phyloP scores from a whole-genome alignment of 2,888 invertebrate genomes.

The Aphodius granarius region DNA sequence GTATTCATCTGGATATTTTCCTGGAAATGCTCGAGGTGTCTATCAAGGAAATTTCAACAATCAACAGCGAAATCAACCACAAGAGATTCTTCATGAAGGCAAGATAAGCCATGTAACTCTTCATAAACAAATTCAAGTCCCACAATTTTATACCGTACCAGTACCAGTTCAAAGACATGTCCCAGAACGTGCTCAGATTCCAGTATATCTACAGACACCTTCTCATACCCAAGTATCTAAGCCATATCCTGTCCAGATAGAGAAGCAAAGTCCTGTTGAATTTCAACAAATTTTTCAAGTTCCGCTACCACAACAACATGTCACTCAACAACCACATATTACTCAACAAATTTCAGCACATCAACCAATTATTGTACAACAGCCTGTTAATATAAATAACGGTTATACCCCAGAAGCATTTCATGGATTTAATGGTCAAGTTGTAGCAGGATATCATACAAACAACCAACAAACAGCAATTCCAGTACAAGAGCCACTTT shows the following conservation, averaged over 20 bases:
- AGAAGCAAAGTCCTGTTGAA: constrained; percentile 17
- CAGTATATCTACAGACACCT: constrained; percentile 19
- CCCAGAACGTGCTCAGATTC: constrained; percentile 11
- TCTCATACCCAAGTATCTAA: constrained; percentile 20
- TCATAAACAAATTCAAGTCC: constrained; percentile 17
- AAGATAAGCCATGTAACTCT: constrained; percentile 39
- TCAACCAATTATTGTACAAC: not conserved
- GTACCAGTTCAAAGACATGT: constrained; percentile 18
- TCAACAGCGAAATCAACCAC: not conserved
- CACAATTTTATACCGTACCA: constrained; percentile 16
- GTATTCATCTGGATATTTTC: not conserved
- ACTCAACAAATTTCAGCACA: not conserved
- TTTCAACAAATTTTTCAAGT: constrained; percentile 17
- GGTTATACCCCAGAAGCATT: not conserved
- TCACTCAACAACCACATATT: no score
- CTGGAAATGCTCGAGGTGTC: not conserved
- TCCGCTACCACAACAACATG: constrained; percentile 6
- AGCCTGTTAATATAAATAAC: not conserved
- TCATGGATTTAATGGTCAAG: not conserved
- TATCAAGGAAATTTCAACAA: not conserved
- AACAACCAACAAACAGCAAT: not conserved
- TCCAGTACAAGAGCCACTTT: no score
- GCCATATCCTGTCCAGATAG: constrained; percentile 22
- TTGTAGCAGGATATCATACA: not conserved
- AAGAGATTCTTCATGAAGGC: constrained; percentile 33